Conservation (phyloP, 2,888 invertebrate species). For the Pecten maximus region DNA sequence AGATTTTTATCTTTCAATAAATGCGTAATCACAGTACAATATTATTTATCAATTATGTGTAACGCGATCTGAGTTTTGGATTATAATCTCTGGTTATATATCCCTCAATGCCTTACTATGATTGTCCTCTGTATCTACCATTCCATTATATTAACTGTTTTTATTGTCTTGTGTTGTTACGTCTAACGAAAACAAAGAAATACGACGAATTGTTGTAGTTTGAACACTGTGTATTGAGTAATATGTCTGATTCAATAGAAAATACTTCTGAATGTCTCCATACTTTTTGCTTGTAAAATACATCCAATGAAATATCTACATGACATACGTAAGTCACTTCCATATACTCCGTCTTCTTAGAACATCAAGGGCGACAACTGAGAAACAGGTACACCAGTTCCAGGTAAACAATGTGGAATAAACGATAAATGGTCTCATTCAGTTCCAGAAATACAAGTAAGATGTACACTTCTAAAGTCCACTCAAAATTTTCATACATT, state of each 20-base stretch:
- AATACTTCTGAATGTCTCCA: neutral
- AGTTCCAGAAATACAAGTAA: neutral
- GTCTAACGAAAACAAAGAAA: neutral
- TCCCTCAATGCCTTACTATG: too few species aligned
- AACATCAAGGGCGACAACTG: conserved; percentile 18
- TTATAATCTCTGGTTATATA: too few species aligned
- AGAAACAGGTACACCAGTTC: conserved; percentile 9
- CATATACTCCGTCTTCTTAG: conserved; percentile 1
- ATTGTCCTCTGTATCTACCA: too few species aligned
- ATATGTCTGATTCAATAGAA: neutral
- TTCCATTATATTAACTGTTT: too few species aligned
- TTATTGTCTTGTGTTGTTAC: too few species aligned
- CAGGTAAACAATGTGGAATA: conserved; percentile 8
- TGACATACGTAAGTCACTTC: neutral
- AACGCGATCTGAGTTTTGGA: too few species aligned
- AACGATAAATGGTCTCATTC: neutral
- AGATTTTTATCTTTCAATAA: too few species aligned
- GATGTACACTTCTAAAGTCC: neutral
- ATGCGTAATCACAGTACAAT: too few species aligned
- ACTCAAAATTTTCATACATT: conserved; percentile 8
- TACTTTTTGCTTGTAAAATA: neutral
- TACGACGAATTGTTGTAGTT: neutral
- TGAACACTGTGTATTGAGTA: conserved; percentile 10
- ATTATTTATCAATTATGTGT: too few species aligned
- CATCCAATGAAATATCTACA: neutral